A percentile compares a stretch with the other conserved stretches of the same genome.
Evolutionary conservation across 2,113 vertebrate genomes (phyloP).

Genomic region (Crotophaga sulcirostris): DNA sequence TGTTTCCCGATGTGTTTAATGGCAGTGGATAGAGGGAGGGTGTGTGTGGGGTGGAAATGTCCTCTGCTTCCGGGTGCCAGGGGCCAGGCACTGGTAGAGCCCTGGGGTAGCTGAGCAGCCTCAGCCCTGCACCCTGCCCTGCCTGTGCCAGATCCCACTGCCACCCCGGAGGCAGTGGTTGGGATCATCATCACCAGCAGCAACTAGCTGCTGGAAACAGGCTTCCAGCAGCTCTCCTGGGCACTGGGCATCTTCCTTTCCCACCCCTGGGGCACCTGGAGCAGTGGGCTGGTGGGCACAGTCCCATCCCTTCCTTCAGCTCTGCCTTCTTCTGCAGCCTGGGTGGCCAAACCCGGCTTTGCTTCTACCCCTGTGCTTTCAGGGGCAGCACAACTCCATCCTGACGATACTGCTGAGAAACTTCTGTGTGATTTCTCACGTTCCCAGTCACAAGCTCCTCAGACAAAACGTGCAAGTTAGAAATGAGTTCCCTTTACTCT

Average conservation of each 20-base stretch:
- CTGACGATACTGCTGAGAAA: not conserved
- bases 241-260: not conserved
- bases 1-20: not conserved
- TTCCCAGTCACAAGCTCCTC: not conserved
- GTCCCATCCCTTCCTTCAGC: not conserved
- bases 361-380: not conserved
- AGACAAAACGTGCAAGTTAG: not conserved
- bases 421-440: accelerated
- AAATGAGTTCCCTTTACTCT: not conserved
- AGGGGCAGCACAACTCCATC: not conserved
- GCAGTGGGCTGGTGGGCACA: accelerated
- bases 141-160: not conserved
- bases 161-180: accelerated
- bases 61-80: not conserved
- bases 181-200: not conserved
- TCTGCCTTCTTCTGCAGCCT: not conserved
- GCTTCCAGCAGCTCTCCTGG: not conserved
- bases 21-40: not conserved
- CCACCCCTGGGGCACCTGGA: accelerated
- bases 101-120: not conserved
- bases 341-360: not conserved
- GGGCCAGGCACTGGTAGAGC: accelerated
- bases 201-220: not conserved
- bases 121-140: not conserved
- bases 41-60: not conserved